Conservation (phyloP, 2,113 vertebrate genomes). For the Corythaeola cristata region DNA sequence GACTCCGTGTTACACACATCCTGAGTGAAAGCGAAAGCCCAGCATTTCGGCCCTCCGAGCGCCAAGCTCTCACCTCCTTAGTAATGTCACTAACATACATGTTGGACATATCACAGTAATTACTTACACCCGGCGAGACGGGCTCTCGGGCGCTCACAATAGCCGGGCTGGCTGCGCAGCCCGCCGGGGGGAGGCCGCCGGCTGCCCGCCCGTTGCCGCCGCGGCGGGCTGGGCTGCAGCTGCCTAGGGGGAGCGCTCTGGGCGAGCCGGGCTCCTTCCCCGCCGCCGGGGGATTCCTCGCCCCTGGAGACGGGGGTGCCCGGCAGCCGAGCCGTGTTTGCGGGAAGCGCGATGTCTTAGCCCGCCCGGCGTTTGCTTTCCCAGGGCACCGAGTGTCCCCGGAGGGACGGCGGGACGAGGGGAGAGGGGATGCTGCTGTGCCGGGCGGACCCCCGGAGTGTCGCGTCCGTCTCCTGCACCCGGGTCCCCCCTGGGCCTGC, state of each 20-base stretch:
- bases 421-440: not conserved
- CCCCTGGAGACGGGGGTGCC: not conserved
- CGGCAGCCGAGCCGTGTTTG: not conserved
- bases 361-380: not conserved
- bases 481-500: accelerated
- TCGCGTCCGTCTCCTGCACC: accelerated
- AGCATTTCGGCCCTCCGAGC: not conserved
- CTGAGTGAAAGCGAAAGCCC: slow-evolving; percentile 65
- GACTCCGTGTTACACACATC: slow-evolving; percentile 46
- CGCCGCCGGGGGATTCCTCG: not conserved
- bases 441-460: not conserved
- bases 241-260: not conserved
- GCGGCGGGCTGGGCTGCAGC: not conserved
- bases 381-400: not conserved
- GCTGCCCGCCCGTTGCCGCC: not conserved
- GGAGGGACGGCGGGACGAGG: not conserved
- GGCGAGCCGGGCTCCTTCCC: not conserved
- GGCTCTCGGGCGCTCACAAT: not conserved
- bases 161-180: not conserved
- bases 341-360: not conserved
- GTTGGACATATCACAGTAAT: not conserved
- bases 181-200: not conserved
- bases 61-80: slow-evolving; percentile 35
- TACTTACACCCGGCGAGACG: not conserved
- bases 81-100: not conserved